A percentile compares a stretch with the other conserved stretches of the same genome.
phyloP scores from a whole-genome alignment of 2,113 vertebrate species.

The Neodon shergylaensis region DNA sequence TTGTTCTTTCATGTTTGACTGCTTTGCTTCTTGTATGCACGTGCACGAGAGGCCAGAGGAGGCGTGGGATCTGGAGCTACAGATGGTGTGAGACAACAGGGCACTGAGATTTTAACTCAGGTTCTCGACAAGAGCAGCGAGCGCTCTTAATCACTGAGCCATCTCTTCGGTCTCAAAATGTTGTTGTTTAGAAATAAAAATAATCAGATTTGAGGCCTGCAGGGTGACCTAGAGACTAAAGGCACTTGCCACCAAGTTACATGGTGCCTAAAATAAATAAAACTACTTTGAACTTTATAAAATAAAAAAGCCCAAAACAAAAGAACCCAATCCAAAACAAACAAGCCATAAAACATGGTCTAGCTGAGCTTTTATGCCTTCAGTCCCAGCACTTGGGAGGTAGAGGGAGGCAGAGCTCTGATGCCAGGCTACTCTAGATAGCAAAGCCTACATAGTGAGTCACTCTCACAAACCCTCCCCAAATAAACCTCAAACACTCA shows the following conservation, averaged over 20 bases:
- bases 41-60: not conserved
- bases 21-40: not conserved
- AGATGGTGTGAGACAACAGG: not conserved
- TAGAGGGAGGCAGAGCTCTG: not conserved
- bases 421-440: not conserved
- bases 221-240: not conserved
- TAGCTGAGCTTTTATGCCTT: not conserved
- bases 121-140: not conserved
- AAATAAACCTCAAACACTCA: not conserved
- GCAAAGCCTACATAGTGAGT: not conserved
- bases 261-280: not conserved
- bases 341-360: not conserved
- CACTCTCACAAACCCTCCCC: not conserved
- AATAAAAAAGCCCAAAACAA: not conserved
- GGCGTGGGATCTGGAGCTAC: not conserved
- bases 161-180: not conserved
- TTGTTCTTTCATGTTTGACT: not conserved
- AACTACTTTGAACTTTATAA: not conserved
- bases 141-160: not conserved
- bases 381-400: not conserved
- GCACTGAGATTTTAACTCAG: not conserved
- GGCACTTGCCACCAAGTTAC: not conserved
- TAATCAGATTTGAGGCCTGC: not conserved
- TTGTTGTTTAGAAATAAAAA: not conserved
- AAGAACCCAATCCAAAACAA: not conserved